Conservation (phyloP, 2,113 vertebrate genomes). For the Anarrhichthys ocellatus region DNA sequence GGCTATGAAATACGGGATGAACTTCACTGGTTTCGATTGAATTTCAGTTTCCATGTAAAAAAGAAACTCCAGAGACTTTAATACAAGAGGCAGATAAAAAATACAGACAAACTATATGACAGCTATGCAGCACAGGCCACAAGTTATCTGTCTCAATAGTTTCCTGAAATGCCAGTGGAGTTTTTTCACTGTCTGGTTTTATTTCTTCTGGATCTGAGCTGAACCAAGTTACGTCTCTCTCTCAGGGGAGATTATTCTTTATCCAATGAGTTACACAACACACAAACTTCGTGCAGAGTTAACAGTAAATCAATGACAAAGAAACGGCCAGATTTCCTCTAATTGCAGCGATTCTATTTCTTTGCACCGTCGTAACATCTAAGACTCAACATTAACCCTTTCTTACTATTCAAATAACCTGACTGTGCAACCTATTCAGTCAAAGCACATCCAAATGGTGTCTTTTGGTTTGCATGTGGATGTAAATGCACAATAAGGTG, state of each 20-base stretch:
- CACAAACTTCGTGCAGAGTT: neutral
- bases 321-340: neutral
- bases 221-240: conserved; percentile 17
- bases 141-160: conserved; percentile 44
- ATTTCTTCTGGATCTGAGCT: conserved; percentile 44
- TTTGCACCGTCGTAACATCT: neutral
- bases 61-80: conserved; percentile 30
- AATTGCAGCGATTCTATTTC: neutral
- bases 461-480: neutral
- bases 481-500: neutral
- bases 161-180: conserved; percentile 46
- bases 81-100: conserved; percentile 29
- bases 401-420: neutral
- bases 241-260: conserved; percentile 20
- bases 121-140: conserved; percentile 32
- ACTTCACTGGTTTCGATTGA: conserved; percentile 18
- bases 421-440: neutral
- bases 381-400: neutral
- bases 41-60: conserved; percentile 31
- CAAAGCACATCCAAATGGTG: neutral
- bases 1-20: neutral
- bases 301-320: neutral
- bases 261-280: conserved; percentile 5
- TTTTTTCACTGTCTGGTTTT: conserved; percentile 31
- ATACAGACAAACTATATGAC: conserved; percentile 38